Conservation (phyloP, 2,888 invertebrate genomes). For the Oligia strigilis region DNA sequence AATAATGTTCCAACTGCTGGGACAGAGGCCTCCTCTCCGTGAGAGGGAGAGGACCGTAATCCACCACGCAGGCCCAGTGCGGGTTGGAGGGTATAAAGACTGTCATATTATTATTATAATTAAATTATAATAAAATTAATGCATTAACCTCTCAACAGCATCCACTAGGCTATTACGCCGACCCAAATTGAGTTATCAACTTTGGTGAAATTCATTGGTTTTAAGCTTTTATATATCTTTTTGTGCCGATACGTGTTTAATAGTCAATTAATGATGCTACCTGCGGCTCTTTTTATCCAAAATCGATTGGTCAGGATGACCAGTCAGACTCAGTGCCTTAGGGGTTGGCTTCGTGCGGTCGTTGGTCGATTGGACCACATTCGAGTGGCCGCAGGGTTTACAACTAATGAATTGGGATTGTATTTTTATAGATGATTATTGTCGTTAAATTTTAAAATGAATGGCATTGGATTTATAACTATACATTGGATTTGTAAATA, state of each 20-base stretch:
- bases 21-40: neutral
- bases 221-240: slow-evolving; percentile 82
- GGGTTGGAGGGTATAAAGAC: neutral
- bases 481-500: slow-evolving; percentile 27
- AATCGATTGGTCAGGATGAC: slow-evolving; percentile 79
- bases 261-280: slow-evolving; percentile 90
- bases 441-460: slow-evolving; percentile 57
- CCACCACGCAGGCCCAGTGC: neutral
- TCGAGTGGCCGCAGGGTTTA: slow-evolving; percentile 68
- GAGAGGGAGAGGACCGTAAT: neutral
- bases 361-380: slow-evolving; percentile 61
- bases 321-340: slow-evolving; percentile 76
- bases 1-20: neutral
- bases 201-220: slow-evolving; percentile 90
- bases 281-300: slow-evolving; percentile 84
- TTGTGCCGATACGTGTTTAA: slow-evolving; percentile 89
- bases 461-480: slow-evolving; percentile 46
- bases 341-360: slow-evolving; percentile 66
- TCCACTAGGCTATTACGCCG: slow-evolving; percentile 69
- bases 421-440: slow-evolving; percentile 67
- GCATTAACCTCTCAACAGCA: slow-evolving; percentile 67
- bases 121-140: neutral
- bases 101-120: neutral
- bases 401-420: slow-evolving; percentile 68
- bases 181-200: slow-evolving; percentile 90